Evolutionary conservation across 2,113 vertebrate species (phyloP).

Genomic region (Galemys pyrenaicus): DNA sequence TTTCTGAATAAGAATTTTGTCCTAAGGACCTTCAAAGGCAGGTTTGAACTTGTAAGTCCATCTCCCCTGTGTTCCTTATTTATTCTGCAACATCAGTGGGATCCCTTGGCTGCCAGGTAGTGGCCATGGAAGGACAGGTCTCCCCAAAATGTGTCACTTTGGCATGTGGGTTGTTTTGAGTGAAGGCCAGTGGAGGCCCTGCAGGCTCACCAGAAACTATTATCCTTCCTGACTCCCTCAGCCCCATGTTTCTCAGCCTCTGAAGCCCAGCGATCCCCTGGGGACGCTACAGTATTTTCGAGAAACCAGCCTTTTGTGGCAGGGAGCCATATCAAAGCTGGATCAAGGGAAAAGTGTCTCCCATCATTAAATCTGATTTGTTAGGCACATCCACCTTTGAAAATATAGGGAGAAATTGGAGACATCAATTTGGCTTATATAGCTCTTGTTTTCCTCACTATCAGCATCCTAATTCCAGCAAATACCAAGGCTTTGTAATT

Average conservation of each 20-base stretch:
- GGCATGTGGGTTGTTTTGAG: neutral
- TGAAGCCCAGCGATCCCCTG: neutral
- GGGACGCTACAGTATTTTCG: neutral
- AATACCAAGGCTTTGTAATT: neutral
- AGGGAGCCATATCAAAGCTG: no score
- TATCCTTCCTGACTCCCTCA: no score
- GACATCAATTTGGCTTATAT: neutral
- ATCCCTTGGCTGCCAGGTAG: neutral
- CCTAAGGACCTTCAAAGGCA: neutral
- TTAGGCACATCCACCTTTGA: neutral
- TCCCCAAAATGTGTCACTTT: neutral
- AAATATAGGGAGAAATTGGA: neutral
- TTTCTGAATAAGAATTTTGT: constrained; percentile 46
- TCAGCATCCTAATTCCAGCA: neutral
- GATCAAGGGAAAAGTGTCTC: neutral
- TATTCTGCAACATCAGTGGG: neutral
- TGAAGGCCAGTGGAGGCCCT: neutral
- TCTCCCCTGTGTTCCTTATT: neutral
- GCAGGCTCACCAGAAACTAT: neutral
- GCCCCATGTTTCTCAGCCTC: no score
- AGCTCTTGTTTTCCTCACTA: neutral
- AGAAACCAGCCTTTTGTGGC: neutral
- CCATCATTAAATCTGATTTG: neutral
- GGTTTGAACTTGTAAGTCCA: neutral
- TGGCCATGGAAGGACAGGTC: neutral